Conservation (phyloP, 2,888 invertebrate species). For the Epinotia demarniana region DNA sequence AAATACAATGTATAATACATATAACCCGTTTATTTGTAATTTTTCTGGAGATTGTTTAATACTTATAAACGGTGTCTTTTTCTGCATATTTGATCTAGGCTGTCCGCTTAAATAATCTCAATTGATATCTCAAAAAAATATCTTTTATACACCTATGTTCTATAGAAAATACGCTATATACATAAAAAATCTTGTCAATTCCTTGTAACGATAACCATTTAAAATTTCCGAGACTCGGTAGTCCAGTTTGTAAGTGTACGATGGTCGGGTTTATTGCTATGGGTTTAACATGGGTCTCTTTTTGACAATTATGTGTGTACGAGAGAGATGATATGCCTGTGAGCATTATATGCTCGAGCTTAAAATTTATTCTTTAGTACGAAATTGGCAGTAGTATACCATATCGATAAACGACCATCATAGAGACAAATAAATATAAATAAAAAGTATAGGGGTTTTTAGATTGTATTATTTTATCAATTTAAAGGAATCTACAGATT, state of each 20-base stretch:
- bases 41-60: no score
- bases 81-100: no score
- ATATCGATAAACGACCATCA: not conserved
- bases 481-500: not conserved
- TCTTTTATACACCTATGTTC: no score
- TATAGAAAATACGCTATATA: no score
- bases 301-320: not conserved
- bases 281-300: not conserved
- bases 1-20: conserved; percentile 35
- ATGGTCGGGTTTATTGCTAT: not conserved
- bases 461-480: not conserved
- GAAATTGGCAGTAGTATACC: not conserved
- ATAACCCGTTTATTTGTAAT: conserved; percentile 8
- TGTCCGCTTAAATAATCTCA: no score
- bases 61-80: no score
- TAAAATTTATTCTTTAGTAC: no score
- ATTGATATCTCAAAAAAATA: no score
- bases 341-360: no score
- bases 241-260: not conserved
- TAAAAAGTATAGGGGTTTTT: not conserved
- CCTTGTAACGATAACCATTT: not conserved
- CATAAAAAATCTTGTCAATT: conserved; percentile 9
- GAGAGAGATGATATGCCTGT: no score
- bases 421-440: not conserved
- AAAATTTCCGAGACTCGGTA: not conserved